phyloP scores from a whole-genome alignment of 2,888 invertebrate species.

The Trimorus sp. region DNA sequence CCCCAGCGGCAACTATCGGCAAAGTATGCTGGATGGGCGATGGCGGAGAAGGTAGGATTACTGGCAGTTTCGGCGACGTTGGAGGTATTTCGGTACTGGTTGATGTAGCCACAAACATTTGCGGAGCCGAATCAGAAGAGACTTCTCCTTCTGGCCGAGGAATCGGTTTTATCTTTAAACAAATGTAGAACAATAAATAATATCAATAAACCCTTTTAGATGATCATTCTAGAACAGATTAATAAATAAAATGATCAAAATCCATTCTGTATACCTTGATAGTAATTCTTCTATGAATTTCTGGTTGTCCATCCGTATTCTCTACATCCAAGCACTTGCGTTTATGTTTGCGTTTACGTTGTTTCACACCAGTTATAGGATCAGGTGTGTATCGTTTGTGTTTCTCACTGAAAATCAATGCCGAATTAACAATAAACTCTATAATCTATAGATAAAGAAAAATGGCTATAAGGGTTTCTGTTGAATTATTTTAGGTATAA shows the following conservation, averaged over 20 bases:
- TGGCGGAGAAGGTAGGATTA: conserved; percentile 70
- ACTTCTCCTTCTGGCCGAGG: conserved; percentile 89
- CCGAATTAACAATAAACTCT: too few species aligned
- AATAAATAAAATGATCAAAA: not conserved
- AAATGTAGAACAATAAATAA: too few species aligned
- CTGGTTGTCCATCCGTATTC: conserved; percentile 82
- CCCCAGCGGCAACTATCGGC: too few species aligned
- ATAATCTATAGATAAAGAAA: too few species aligned
- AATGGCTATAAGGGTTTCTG: too few species aligned
- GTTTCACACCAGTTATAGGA: conserved; percentile 84
- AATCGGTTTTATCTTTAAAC: conserved; percentile 87
- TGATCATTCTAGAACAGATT: too few species aligned
- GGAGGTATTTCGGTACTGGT: conserved; percentile 78
- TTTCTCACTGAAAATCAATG: conserved; percentile 83
- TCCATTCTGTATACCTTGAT: conserved; percentile 84
- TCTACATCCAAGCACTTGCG: conserved; percentile 88
- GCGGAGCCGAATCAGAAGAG: conserved; percentile 85
- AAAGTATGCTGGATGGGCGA: conserved; percentile 72
- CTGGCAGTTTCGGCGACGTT: conserved; percentile 69
- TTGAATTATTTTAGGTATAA: too few species aligned
- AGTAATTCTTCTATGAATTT: conserved; percentile 88
- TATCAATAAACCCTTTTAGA: too few species aligned
- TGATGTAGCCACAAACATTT: conserved; percentile 85
- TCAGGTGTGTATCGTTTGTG: conserved; percentile 90
- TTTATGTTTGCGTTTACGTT: conserved; percentile 91